Conservation (phyloP, 2,888 invertebrate species). For the Crocallis elinguaria region DNA sequence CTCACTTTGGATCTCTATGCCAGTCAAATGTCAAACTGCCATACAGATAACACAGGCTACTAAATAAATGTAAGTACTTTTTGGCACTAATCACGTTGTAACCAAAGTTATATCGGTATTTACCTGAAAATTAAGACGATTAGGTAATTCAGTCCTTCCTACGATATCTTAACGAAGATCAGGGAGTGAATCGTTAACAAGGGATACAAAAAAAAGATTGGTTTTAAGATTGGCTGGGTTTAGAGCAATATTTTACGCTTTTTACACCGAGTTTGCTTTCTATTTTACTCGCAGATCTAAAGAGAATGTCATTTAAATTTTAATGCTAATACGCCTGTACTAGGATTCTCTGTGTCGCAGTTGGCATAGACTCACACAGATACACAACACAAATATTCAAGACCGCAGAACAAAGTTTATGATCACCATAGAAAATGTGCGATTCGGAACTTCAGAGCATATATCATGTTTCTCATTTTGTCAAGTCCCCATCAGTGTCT, state of each 20-base stretch:
- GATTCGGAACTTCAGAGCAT: too few relatives aligned
- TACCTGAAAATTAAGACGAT: background rate
- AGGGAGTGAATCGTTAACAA: slow-evolving; percentile 31
- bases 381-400: too few relatives aligned
- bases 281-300: background rate
- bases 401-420: too few relatives aligned
- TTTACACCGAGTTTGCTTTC: slow-evolving; percentile 5
- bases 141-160: slow-evolving; percentile 1
- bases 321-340: background rate
- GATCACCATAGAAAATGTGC: too few relatives aligned
- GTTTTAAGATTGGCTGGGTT: slow-evolving; percentile 22
- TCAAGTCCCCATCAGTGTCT: too few relatives aligned
- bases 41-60: too few relatives aligned
- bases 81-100: background rate
- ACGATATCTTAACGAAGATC: slow-evolving; percentile 32
- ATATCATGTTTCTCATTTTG: too few relatives aligned
- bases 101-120: background rate
- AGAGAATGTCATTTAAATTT: background rate
- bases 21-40: too few relatives aligned
- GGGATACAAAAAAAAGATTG: slow-evolving; percentile 25
- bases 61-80: too few relatives aligned
- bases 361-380: too few relatives aligned
- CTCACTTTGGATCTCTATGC: too few relatives aligned
- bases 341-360: too few relatives aligned
- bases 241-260: slow-evolving; percentile 21